Base-by-base conservation (phyloP, 2,113 vertebrate species). In the Lampris megalopsis region DNA sequence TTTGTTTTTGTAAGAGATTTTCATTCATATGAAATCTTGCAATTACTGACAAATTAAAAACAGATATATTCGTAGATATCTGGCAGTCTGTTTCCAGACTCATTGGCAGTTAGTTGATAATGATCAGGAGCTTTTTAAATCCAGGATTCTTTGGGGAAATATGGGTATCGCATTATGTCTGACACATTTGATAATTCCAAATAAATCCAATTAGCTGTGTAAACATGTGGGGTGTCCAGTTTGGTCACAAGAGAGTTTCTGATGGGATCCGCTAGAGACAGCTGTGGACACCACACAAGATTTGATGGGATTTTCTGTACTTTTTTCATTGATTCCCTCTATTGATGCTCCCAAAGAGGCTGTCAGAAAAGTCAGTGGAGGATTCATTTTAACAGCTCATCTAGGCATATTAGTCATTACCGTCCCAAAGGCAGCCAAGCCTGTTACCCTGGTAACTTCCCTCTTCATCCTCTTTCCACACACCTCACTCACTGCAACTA, bases 11-110 rank as follows among this genome's bases (percentile, higher is more conserved):
- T 24, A 80, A 43, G 41, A 6, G n/a, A 40, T 42, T 38, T 4
- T 5, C 5, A 6, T 47, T 73, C 54, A 53, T 52, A 61, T 48
- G 64, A 63, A 83, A 63, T 6, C 38, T 56, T 45, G 69, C 63
- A 79, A 81, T 86, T 81, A 83, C 35, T 60, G 74, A 53, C 71
- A 62, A 73, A 83, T 76, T 54, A 74, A 73, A 24, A 75, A 70
- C 57, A 71, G 68, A 79, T 79, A 53, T 43, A 63, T 62, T 42
- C 56, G 47, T 58, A 10, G 63, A 24, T 38, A 53, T 40, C 52
- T 7, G 36, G 42, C 42, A 60, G 41, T 56, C 49, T 42, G 71
- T 54, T 65, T 58, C 9, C 36, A 6, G 24, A 47, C 62, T 68
- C 67, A 43, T 60, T 37, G 13, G 56, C 63, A 72, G 73, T 83